A percentile compares a stretch with the other conserved stretches of the same genome.
Conservation (phyloP, 2,888 invertebrate species). For the Xylota segnis region DNA sequence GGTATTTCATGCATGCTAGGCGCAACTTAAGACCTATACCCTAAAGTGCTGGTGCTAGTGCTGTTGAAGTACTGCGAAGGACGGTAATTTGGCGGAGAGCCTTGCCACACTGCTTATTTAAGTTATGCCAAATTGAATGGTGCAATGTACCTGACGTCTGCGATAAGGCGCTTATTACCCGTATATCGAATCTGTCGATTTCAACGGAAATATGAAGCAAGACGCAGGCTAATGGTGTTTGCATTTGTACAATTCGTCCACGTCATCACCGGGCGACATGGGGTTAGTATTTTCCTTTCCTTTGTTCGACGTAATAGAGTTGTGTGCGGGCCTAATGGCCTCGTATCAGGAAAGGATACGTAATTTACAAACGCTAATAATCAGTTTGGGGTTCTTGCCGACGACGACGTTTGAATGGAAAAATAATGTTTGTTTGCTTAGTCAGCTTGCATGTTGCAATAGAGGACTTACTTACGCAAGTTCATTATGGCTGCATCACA, state of each 20-base stretch:
- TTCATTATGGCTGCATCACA: background rate
- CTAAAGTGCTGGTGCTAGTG: background rate
- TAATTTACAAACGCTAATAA: constrained; percentile 64
- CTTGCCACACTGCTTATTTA: constrained; percentile 53
- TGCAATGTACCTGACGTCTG: constrained; percentile 64
- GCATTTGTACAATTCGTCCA: constrained; percentile 56
- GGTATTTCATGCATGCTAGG: constrained; percentile 58
- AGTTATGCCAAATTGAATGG: constrained; percentile 74
- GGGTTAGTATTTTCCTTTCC: constrained; percentile 4
- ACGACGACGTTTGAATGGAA: constrained; percentile 48
- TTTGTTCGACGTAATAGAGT: constrained; percentile 56
- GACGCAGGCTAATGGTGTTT: constrained; percentile 68
- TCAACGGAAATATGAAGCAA: constrained; percentile 58
- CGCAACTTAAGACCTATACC: constrained; percentile 19
- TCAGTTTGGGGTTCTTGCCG: constrained; percentile 40
- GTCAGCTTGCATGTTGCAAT: constrained; percentile 22
- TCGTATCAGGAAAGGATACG: constrained; percentile 60
- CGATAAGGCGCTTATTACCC: constrained; percentile 64
- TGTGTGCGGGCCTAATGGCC: constrained; percentile 52
- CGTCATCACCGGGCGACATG: background rate
- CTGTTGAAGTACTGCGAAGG: constrained; percentile 28
- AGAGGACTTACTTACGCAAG: background rate
- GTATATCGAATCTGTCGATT: constrained; percentile 72
- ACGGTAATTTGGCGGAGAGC: constrained; percentile 67
- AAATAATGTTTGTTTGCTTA: constrained; percentile 61